Conservation (phyloP, 2,888 invertebrate species). For the Incurvaria masculella region DNA sequence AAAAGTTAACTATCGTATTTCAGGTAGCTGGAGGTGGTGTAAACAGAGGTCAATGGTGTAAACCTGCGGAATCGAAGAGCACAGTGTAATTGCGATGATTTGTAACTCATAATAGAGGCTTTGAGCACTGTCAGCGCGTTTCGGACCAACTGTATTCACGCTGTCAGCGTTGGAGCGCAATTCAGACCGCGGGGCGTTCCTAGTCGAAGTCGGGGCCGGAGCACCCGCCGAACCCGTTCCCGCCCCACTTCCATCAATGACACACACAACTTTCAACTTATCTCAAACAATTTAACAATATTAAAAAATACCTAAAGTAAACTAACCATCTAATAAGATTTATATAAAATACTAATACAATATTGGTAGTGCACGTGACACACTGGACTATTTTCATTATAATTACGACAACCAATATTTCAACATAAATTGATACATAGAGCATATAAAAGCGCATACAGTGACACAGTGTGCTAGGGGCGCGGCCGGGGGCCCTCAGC, state of each 20-base stretch:
- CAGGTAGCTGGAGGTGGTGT: too few species aligned
- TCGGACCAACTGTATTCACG: too few species aligned
- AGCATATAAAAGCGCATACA: not conserved
- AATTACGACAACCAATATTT: not conserved
- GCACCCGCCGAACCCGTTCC: slow-evolving; percentile 45
- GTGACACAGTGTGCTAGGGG: not conserved
- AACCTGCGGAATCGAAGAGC: too few species aligned
- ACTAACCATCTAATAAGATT: slow-evolving; percentile 45
- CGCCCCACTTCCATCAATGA: slow-evolving; percentile 45
- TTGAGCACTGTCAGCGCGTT: too few species aligned
- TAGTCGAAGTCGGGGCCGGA: slow-evolving; percentile 39
- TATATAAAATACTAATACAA: slow-evolving; percentile 39
- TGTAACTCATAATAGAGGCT: too few species aligned
- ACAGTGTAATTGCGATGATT: too few species aligned
- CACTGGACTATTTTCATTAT: slow-evolving; percentile 19
- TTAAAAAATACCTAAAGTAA: slow-evolving; percentile 50
- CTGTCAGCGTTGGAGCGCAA: too few species aligned
- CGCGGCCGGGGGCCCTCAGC: slow-evolving; percentile 1
- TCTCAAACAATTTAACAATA: slow-evolving; percentile 52
- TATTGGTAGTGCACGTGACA: slow-evolving; percentile 35
- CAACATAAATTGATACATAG: not conserved
- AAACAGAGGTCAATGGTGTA: too few species aligned
- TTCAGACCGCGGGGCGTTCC: slow-evolving; percentile 49
- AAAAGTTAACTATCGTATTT: too few species aligned
- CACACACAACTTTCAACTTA: slow-evolving; percentile 53